Percentiles rank a stretch among this genome's conserved stretches.
These are phyloP conservation scores for Drosophila neotestacea DNA, from an alignment of 2,888 invertebrate species.

Conservation along the genomic window DNA sequence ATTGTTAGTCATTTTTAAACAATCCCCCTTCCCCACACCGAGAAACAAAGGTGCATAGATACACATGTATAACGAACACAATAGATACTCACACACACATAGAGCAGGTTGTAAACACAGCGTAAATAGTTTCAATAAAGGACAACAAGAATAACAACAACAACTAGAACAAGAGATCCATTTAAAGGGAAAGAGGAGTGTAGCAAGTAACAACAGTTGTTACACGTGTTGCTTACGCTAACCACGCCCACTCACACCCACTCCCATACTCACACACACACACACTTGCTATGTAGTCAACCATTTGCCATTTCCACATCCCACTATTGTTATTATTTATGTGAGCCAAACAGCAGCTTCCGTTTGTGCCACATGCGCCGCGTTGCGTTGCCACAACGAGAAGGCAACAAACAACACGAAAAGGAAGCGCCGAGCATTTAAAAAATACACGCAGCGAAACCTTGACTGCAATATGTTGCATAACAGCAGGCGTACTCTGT, in stretches of 20 bases:
- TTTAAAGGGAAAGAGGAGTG: background rate
- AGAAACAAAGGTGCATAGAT: slow-evolving; percentile 35
- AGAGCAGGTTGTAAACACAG: slow-evolving; percentile 57
- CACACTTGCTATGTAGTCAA: slow-evolving; percentile 6
- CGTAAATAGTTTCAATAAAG: slow-evolving; percentile 75
- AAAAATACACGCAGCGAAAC: slow-evolving; percentile 80
- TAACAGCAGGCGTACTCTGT: slow-evolving; percentile 48
- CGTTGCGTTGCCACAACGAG: slow-evolving; percentile 59
- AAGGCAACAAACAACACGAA: slow-evolving; percentile 45
- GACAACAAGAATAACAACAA: slow-evolving; percentile 42
- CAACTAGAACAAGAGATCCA: background rate
- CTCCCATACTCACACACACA: slow-evolving; percentile 5
- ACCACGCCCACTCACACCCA: slow-evolving; percentile 47
- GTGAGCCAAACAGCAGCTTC: slow-evolving; percentile 81
- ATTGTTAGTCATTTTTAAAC: slow-evolving; percentile 63
- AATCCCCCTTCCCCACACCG: slow-evolving; percentile 28
- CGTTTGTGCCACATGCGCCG: slow-evolving; percentile 80
- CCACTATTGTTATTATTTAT: slow-evolving; percentile 79
- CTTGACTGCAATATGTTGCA: slow-evolving; percentile 81
- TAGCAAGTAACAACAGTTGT: slow-evolving; percentile 48
- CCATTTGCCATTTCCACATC: slow-evolving; percentile 38
- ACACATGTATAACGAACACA: slow-evolving; percentile 48
- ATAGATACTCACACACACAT: slow-evolving; percentile 27
- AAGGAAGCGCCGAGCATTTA: slow-evolving; percentile 72
- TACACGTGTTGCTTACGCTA: slow-evolving; percentile 66